A percentile compares a stretch with the other conserved stretches of the same genome.
Conservation (phyloP, 2,113 vertebrate species). For the Rousettus leschenaultii region DNA sequence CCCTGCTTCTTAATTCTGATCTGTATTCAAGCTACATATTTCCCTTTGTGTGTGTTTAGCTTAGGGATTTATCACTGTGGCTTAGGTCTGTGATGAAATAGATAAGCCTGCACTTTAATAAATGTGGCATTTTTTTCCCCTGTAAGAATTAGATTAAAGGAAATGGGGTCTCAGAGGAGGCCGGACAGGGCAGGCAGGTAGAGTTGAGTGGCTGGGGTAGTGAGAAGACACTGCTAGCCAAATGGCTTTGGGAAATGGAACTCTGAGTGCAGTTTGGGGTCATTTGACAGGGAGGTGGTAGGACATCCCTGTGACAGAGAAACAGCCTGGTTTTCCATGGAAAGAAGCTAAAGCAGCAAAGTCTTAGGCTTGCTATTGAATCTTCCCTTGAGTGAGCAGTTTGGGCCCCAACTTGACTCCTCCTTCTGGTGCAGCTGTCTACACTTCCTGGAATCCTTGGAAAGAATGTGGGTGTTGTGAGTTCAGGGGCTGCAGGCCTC, state of each 20-base stretch:
- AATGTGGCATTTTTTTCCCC: slow-evolving; percentile 60
- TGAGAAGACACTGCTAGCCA: neutral
- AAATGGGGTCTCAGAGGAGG: slow-evolving; percentile 1
- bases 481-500: neutral
- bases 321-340: neutral
- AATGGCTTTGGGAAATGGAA: neutral
- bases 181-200: neutral
- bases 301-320: neutral
- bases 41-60: slow-evolving; percentile 63
- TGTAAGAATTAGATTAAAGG: slow-evolving; percentile 44
- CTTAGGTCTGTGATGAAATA: slow-evolving; percentile 70
- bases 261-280: neutral
- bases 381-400: neutral
- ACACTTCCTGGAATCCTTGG: neutral
- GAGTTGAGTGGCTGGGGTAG: neutral
- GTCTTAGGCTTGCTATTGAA: neutral
- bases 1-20: neutral
- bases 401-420: neutral
- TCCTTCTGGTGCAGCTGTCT: neutral
- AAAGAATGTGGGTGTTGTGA: neutral
- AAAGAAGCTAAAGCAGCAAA: neutral
- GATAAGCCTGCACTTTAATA: slow-evolving; percentile 74
- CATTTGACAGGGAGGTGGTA: neutral
- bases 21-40: slow-evolving; percentile 37
- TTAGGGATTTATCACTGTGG: slow-evolving; percentile 66